Percentiles rank a stretch among this genome's conserved stretches.
phyloP scores from a whole-genome alignment of 2,113 vertebrate genomes.

The Corvus moneduloides region DNA sequence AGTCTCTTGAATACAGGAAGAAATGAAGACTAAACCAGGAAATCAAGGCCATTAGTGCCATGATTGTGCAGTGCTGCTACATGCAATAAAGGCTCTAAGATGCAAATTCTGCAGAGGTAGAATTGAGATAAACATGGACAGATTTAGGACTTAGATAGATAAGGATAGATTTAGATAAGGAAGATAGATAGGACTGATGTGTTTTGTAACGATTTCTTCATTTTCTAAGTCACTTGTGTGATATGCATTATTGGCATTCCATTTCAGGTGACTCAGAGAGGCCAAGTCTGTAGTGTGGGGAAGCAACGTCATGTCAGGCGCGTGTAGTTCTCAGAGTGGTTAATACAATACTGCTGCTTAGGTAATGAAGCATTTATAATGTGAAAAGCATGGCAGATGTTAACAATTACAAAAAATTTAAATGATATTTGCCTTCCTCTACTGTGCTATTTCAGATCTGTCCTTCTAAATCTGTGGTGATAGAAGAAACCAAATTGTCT shows the following conservation, averaged over 20 bases:
- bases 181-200: neutral
- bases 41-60: neutral
- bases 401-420: neutral
- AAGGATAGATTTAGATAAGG: neutral
- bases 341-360: neutral
- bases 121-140: neutral
- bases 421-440: neutral
- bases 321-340: neutral
- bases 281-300: neutral
- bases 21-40: neutral
- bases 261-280: neutral
- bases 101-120: neutral
- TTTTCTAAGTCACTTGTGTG: neutral
- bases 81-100: neutral
- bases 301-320: neutral
- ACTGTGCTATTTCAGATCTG: neutral
- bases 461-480: neutral
- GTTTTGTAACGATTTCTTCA: constrained; percentile 1
- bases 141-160: neutral
- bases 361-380: neutral
- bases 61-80: neutral
- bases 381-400: neutral
- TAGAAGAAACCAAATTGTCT: neutral
- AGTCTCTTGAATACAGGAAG: neutral
- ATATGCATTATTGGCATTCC: neutral